phyloP scores from a whole-genome alignment of 2,797 vertebrate species.

The Lithobates pipiens region DNA sequence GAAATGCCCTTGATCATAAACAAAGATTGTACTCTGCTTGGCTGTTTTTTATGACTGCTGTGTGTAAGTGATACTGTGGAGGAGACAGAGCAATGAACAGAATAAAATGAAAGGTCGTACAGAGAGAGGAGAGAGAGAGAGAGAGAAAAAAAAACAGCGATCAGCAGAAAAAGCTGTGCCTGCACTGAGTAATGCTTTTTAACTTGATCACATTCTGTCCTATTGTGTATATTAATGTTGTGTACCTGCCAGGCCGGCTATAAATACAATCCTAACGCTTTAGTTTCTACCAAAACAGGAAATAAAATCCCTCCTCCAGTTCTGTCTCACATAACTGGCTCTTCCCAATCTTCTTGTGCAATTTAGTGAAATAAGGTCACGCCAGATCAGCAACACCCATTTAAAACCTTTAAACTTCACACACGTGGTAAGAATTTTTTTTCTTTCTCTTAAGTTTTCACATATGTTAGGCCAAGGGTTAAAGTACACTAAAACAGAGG shows the following conservation, averaged over 20 bases:
- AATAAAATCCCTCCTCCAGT: constrained; percentile 21
- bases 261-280: constrained; percentile 52
- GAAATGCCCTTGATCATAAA: constrained; percentile 20
- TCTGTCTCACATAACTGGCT: constrained; percentile 28
- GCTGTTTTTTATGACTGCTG: constrained; percentile 51
- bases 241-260: constrained; percentile 55
- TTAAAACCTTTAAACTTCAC: constrained; percentile 57
- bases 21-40: constrained; percentile 40
- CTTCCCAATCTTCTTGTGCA: constrained; percentile 35
- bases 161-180: constrained; percentile 51
- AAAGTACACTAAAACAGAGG: constrained; percentile 62
- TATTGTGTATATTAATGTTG: constrained; percentile 48
- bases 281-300: constrained; percentile 32
- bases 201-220: constrained; percentile 53
- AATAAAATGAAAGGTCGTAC: constrained; percentile 28
- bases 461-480: constrained; percentile 65
- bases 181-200: constrained; percentile 56
- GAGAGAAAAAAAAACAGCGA: not conserved
- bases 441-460: constrained; percentile 15
- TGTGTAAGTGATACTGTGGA: constrained; percentile 54
- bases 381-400: constrained; percentile 15
- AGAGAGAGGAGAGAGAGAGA: constrained; percentile 18
- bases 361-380: constrained; percentile 45
- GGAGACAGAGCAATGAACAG: constrained; percentile 54
- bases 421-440: constrained; percentile 13